A percentile compares a stretch with the other conserved stretches of the same genome.
These are phyloP conservation scores for Phengaris arion DNA, from an alignment of 2,888 invertebrate species.

Conservation along the genomic window DNA sequence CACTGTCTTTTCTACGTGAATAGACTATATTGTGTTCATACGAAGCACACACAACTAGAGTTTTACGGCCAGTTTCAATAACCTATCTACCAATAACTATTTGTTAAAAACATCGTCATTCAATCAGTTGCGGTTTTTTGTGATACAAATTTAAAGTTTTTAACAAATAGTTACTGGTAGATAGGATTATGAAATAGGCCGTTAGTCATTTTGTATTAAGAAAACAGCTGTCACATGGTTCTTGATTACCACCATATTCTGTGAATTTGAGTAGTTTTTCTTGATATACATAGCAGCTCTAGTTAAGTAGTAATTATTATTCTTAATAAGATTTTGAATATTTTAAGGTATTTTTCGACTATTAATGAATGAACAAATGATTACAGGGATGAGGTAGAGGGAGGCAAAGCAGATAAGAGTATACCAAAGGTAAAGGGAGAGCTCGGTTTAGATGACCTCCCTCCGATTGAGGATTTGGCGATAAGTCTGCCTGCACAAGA, in stretches of 20 bases:
- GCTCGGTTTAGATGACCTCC: conserved; percentile 83
- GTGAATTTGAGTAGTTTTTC: neutral
- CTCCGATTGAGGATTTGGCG: conserved; percentile 89
- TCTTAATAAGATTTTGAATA: neutral
- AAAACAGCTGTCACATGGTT: too few species aligned
- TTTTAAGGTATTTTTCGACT: conserved; percentile 16
- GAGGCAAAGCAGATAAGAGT: conserved; percentile 50
- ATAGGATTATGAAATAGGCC: too few species aligned
- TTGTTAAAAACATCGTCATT: too few species aligned
- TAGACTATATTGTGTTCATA: too few species aligned
- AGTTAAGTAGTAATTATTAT: conserved; percentile 3
- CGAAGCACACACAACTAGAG: too few species aligned
- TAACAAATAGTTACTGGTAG: too few species aligned
- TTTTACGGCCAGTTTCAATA: too few species aligned
- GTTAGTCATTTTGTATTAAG: too few species aligned
- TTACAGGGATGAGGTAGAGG: conserved; percentile 61
- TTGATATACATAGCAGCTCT: neutral
- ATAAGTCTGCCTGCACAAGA: conserved; percentile 88
- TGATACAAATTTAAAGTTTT: too few species aligned
- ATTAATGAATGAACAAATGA: conserved; percentile 6
- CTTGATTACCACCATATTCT: neutral
- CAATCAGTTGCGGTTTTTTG: too few species aligned
- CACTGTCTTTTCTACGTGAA: too few species aligned
- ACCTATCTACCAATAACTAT: too few species aligned
- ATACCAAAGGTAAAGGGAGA: conserved; percentile 77